Percentiles rank a stretch among this genome's conserved stretches.
Evolutionary conservation across 2,113 vertebrate genomes (phyloP).

Genomic region (Junco hyemalis): DNA sequence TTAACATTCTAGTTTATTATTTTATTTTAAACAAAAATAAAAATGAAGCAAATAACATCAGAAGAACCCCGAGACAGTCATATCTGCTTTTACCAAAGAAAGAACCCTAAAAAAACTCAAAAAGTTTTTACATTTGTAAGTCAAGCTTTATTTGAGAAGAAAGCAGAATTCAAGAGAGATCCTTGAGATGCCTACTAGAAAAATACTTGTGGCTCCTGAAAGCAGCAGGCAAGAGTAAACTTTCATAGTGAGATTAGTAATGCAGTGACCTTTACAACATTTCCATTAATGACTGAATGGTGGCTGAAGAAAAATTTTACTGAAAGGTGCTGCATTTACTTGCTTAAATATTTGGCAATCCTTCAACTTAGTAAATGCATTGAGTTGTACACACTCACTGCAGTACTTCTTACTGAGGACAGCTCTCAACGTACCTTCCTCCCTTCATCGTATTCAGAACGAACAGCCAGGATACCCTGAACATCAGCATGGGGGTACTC

Average conservation of each 20-base stretch:
- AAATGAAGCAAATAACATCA: neutral
- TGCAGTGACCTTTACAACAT: neutral
- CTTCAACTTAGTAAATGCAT: neutral
- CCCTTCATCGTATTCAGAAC: slow-evolving; percentile 84
- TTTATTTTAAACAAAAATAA: neutral
- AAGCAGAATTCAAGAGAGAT: neutral
- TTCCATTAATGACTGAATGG: neutral
- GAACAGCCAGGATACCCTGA: slow-evolving; percentile 78
- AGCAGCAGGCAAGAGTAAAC: neutral
- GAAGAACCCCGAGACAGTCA: neutral
- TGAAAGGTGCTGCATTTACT: neutral
- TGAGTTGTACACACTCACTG: neutral
- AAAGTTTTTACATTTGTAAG: neutral
- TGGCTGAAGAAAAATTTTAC: neutral
- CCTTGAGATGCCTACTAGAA: neutral
- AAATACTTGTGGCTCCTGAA: neutral
- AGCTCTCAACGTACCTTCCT: slow-evolving; percentile 79
- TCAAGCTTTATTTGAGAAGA: neutral
- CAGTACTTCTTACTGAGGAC: neutral
- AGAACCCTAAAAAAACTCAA: neutral
- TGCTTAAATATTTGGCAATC: neutral
- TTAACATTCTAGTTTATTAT: neutral
- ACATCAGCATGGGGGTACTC: slow-evolving; percentile 82
- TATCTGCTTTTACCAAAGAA: neutral
- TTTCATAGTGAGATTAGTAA: neutral